These are phyloP conservation scores for Alosa alosa DNA, from an alignment of 2,113 vertebrate genomes.

Conservation along the genomic window DNA sequence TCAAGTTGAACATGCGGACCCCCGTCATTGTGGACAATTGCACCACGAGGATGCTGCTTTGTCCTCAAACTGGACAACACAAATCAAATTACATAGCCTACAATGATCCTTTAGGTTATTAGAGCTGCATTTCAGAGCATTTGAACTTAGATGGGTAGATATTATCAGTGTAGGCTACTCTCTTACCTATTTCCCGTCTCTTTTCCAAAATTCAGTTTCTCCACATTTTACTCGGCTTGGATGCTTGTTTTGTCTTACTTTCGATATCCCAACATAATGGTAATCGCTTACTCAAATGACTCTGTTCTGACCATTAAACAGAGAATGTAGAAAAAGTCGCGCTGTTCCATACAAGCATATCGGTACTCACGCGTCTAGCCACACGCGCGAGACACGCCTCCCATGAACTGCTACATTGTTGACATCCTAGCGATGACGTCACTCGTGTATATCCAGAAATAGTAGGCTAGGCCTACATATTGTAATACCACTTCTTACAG, in stretches of 20 bases:
- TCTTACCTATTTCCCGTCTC: not conserved
- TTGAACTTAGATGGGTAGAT: not conserved
- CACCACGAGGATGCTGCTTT: not conserved
- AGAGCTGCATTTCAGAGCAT: not conserved
- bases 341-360: not conserved
- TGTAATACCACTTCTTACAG: not conserved
- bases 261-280: not conserved
- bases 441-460: constrained; percentile 27
- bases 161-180: not conserved
- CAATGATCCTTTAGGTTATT: not conserved
- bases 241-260: not conserved
- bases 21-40: not conserved
- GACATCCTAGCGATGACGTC: constrained; percentile 71
- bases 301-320: not conserved
- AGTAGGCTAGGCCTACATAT: not conserved
- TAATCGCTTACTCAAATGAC: not conserved
- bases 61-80: not conserved
- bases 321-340: not conserved
- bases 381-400: constrained; percentile 57
- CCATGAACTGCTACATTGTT: constrained; percentile 69
- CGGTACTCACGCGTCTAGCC: not conserved
- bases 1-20: not conserved
- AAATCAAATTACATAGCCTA: not conserved
- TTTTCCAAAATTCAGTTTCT: not conserved
- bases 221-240: not conserved